Evolutionary conservation across 1,140 invertebrate genomes (phyloP).

Genomic region (Heliconius melpomene): DNA sequence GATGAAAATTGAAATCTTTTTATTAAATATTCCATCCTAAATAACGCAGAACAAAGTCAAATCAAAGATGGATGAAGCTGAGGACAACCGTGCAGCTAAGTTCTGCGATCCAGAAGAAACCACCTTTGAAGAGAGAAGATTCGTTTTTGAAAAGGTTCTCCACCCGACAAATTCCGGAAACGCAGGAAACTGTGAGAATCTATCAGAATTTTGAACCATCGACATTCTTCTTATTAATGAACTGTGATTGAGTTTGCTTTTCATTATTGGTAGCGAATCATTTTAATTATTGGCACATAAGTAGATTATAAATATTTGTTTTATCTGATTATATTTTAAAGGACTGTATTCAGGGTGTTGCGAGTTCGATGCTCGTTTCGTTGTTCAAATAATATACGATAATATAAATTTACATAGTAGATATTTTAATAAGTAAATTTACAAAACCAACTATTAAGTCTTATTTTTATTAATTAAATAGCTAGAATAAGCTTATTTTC

Average conservation of each 20-base stretch:
- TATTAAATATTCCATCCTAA: conserved; percentile 7
- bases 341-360: background rate
- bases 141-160: conserved; percentile 97
- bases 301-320: background rate
- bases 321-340: background rate
- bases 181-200: conserved; percentile 87
- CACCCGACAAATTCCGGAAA: conserved; percentile 93
- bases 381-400: background rate
- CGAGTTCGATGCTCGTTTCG: background rate
- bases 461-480: no score
- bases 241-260: conserved; percentile 6
- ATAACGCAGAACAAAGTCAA: conserved; percentile 90
- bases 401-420: background rate
- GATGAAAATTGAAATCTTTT: background rate
- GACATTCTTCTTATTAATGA: conserved; percentile 2
- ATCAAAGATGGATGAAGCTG: conserved; percentile 96
- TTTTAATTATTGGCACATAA: background rate
- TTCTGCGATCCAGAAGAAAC: conserved; percentile 93
- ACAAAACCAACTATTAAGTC: no score
- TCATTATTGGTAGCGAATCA: background rate
- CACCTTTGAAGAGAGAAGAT: conserved; percentile 94
- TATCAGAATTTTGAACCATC: background rate
- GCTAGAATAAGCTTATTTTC: no score
- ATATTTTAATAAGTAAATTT: background rate
- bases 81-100: conserved; percentile 95